phyloP scores from a whole-genome alignment of 2,113 vertebrate species.

The Hippolais icterina region DNA sequence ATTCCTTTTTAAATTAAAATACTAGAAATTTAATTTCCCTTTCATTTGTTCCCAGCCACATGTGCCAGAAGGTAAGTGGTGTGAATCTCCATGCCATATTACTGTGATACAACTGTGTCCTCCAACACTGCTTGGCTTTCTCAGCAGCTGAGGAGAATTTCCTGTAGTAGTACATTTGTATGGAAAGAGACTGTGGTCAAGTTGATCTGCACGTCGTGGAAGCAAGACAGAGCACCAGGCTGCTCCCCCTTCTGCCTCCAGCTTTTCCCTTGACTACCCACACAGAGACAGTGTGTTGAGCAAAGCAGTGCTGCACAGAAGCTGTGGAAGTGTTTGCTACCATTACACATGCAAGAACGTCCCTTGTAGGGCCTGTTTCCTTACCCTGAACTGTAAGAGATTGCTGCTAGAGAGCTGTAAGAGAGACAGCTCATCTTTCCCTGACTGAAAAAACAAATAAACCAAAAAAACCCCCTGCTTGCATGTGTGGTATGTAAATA shows the following conservation, averaged over 20 bases:
- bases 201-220: fast-evolving
- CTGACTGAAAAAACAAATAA: fast-evolving
- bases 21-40: background rate
- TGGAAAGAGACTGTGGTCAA: background rate
- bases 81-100: background rate
- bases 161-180: background rate
- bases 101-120: background rate
- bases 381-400: background rate
- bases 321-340: background rate
- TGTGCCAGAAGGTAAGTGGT: background rate
- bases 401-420: background rate
- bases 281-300: background rate
- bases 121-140: background rate
- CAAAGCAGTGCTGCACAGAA: background rate
- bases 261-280: background rate
- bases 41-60: background rate
- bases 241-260: background rate
- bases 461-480: background rate
- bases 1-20: background rate
- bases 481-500: background rate
- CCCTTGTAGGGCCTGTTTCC: background rate
- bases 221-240: background rate
- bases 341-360: background rate
- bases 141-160: background rate
- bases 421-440: background rate